These are phyloP conservation scores for Cantharis rustica DNA, from an alignment of 2,888 invertebrate species.

Conservation along the genomic window DNA sequence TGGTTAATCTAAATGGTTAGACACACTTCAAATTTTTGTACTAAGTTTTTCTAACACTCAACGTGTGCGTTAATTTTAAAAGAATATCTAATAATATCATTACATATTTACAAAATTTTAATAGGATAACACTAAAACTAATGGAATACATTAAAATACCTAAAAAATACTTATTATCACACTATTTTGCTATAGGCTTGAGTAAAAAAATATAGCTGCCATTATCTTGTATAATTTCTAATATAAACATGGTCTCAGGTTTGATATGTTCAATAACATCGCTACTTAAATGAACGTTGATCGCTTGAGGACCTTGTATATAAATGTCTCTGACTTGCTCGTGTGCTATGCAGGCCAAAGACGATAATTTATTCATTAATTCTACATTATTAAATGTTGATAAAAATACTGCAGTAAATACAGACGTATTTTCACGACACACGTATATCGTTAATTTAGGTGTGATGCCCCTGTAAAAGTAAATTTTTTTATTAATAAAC, in stretches of 20 bases:
- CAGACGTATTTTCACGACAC: slow-evolving; percentile 67
- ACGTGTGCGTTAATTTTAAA: not conserved
- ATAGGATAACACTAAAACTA: not conserved
- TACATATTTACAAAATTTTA: not conserved
- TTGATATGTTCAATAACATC: slow-evolving; percentile 84
- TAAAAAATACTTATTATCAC: not conserved
- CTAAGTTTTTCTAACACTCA: not conserved
- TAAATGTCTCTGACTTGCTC: slow-evolving; percentile 63
- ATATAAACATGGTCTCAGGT: slow-evolving; percentile 72
- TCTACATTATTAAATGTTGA: slow-evolving; percentile 70
- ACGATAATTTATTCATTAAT: slow-evolving; percentile 67
- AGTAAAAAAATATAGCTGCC: slow-evolving; percentile 31
- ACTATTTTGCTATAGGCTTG: slow-evolving; percentile 22
- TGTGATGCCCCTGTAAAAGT: slow-evolving; percentile 63
- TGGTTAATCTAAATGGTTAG: not conserved
- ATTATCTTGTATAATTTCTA: slow-evolving; percentile 37
- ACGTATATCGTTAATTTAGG: slow-evolving; percentile 86
- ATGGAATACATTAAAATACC: not conserved
- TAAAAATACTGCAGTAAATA: slow-evolving; percentile 83
- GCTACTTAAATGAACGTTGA: slow-evolving; percentile 82
- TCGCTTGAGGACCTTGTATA: slow-evolving; percentile 82
- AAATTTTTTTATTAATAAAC: not conserved
- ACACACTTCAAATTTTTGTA: not conserved
- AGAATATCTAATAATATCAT: not conserved
- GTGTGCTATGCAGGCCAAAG: slow-evolving; percentile 60